A percentile compares a stretch with the other conserved stretches of the same genome.
phyloP scores from a whole-genome alignment of 2,888 invertebrate genomes.

The Amitus sp. region DNA sequence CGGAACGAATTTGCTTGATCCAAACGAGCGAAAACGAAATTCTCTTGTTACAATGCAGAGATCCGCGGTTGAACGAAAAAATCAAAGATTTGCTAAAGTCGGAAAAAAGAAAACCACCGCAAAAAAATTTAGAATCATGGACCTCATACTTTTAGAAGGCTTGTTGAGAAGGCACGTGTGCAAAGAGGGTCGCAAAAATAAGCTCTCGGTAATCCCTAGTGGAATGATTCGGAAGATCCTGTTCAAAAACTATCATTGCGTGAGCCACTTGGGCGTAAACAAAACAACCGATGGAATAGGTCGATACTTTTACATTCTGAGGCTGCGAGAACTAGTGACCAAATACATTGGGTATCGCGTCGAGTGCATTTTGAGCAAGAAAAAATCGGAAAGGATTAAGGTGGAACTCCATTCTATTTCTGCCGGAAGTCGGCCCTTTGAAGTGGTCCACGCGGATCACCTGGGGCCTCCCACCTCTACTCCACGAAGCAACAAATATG shows the following conservation, averaged over 20 bases:
- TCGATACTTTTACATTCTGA: conserved; percentile 36
- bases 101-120: too few relatives aligned
- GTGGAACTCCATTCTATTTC: conserved; percentile 37
- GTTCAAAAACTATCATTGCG: conserved; percentile 29
- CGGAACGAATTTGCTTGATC: too few relatives aligned
- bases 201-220: conserved; percentile 7
- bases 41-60: conserved; percentile 9
- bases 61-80: neutral
- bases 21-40: conserved; percentile 11
- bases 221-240: conserved; percentile 8
- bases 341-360: conserved; percentile 38
- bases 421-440: conserved; percentile 35
- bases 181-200: neutral
- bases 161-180: neutral
- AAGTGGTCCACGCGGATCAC: conserved; percentile 31
- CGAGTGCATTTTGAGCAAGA: conserved; percentile 36
- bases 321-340: conserved; percentile 32
- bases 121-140: too few relatives aligned
- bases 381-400: conserved; percentile 10
- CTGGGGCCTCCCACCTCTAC: conserved; percentile 29
- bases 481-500: conserved; percentile 47
- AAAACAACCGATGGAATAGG: conserved; percentile 24
- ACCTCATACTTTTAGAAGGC: neutral
- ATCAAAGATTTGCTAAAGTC: conserved; percentile 8
- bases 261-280: conserved; percentile 38